Evolutionary conservation across 2,888 invertebrate genomes (phyloP), one percentile per base, ranked within the genome.

Genomic region (Neoascia interrupta): DNA sequence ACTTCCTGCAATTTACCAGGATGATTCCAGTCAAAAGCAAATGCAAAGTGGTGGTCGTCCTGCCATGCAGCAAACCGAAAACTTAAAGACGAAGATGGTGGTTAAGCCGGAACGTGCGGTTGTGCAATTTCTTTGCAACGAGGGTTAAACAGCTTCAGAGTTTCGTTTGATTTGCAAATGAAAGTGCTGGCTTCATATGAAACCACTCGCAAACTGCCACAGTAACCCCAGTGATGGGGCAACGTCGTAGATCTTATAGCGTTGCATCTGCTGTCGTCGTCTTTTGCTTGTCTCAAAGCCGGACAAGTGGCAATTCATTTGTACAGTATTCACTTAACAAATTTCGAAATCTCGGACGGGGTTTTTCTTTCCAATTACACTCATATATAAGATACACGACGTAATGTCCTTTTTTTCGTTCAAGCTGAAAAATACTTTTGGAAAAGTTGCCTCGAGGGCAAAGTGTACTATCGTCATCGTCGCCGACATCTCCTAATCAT

Each of bases 291-390:
- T 23, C 51, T 51, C 2, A 13, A 16, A 28, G 37, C 26, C 19
- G 61, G 39, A 45, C 66, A 79, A 72, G 76, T 43, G 61, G 72
- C 72, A 66, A 73, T 79, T 79, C 79, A 79, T 79, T 73, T 68
- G 51, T 6, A 6, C 31, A 34, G 64, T 51, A 63, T 69, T 58
- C 58, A 43, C 36, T 63, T 53, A 34, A 53, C 31, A 18, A 64
- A 43, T 31, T 31, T 66, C 21, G 6, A 60, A 74, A 47, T 47
- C 36, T 39, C 21, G 23, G 13, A 13, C 16, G 19, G 21, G 23
- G 37, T 21, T 23, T 13, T n/a, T n/a, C n/a, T n/a, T n/a, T n/a
- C n/a, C n/a, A n/a, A n/a, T n/a, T n/a, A n/a, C n/a, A n/a, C n/a
- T n/a, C 34, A 10, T 23, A 49, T 54, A 51, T 73, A 51, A 66